Percentiles rank a stretch among this genome's conserved stretches.
phyloP scores from a whole-genome alignment of 2,888 invertebrate species.

The Cerastis rubricosa region DNA sequence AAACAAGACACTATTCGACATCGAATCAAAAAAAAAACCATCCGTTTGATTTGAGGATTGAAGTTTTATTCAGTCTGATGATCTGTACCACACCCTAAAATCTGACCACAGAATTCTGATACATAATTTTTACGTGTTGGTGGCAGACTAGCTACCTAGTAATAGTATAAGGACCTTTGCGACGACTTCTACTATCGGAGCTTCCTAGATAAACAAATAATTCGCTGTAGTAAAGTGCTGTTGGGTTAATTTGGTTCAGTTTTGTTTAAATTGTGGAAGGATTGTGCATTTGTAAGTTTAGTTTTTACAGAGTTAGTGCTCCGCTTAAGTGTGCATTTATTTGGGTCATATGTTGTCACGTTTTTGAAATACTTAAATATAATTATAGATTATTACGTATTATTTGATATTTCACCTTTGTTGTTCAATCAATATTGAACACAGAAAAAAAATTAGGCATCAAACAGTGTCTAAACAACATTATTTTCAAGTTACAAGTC shows the following conservation, averaged over 20 bases:
- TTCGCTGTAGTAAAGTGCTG: slow-evolving; percentile 48
- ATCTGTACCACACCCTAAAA: neutral
- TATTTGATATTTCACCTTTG: too few relatives aligned
- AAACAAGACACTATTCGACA: neutral
- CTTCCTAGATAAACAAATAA: slow-evolving; percentile 78
- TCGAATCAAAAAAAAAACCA: too few relatives aligned
- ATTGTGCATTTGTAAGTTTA: slow-evolving; percentile 41
- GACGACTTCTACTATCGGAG: slow-evolving; percentile 78
- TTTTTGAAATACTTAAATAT: too few relatives aligned
- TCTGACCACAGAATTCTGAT: neutral
- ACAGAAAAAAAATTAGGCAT: too few relatives aligned
- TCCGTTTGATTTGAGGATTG: neutral
- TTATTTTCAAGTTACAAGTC: neutral
- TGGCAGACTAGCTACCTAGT: slow-evolving; percentile 77
- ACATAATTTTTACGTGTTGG: slow-evolving; percentile 65
- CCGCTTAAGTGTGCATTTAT: slow-evolving; percentile 38
- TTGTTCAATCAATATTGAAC: too few relatives aligned
- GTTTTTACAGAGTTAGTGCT: slow-evolving; percentile 28
- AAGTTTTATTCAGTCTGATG: neutral
- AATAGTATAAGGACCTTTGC: slow-evolving; percentile 80
- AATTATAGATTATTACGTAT: too few relatives aligned
- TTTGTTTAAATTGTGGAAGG: neutral
- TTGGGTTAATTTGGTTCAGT: slow-evolving; percentile 37
- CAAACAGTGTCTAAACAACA: neutral
- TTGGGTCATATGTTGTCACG: slow-evolving; percentile 17